Evolutionary conservation across 2,797 vertebrate species (phyloP).

Genomic region (Phalloptychus januarius): DNA sequence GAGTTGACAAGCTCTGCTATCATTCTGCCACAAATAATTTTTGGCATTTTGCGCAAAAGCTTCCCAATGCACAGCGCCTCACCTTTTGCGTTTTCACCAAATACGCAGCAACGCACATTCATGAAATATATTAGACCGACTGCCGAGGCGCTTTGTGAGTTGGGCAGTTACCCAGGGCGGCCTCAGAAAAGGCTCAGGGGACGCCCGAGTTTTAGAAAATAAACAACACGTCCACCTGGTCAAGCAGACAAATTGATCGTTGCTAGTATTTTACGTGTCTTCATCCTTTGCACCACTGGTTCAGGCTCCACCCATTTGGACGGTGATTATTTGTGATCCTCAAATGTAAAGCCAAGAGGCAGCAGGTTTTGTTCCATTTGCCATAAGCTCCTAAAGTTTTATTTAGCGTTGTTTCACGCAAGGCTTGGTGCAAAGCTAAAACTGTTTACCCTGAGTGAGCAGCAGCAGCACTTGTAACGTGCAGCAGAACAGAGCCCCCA

Average conservation of each 20-base stretch:
- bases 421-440: conserved; percentile 19
- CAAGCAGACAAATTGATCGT: neutral
- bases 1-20: too few relatives aligned
- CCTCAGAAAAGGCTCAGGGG: neutral
- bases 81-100: neutral
- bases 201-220: neutral
- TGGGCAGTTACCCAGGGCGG: neutral
- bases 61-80: neutral
- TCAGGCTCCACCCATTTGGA: too few relatives aligned
- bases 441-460: conserved; percentile 16
- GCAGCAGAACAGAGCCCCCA: neutral
- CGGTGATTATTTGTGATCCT: too few relatives aligned
- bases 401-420: neutral
- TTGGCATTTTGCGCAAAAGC: neutral
- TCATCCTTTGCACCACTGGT: too few relatives aligned
- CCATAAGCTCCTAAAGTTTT: neutral
- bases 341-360: too few relatives aligned
- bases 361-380: too few relatives aligned
- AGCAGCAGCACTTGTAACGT: neutral
- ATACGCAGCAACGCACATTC: neutral
- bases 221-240: too few relatives aligned
- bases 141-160: neutral
- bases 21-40: neutral
- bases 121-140: neutral
- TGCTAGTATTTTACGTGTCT: neutral